Base-by-base conservation (phyloP, 30 jellyfish, hydroid and myxozoan genomes). In the Catostylus mosaicus region DNA sequence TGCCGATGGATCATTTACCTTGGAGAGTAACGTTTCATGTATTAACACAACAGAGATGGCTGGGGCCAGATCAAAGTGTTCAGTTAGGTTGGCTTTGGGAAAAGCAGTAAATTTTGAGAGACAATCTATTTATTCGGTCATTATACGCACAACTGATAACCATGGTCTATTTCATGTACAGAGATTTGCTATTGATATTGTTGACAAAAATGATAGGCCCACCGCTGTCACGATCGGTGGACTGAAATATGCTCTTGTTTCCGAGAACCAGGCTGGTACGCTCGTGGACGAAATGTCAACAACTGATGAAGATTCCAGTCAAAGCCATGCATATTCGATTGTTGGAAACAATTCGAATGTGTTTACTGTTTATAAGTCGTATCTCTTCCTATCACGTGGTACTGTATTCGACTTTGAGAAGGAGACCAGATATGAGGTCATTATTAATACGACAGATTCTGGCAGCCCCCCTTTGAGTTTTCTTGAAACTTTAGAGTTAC, bases 381-480 rank as follows among this genome's bases (percentile, higher is more conserved):
- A 56, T 72, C 88, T 71, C 14, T 74, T 36, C 83, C 36, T 67
- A 24, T 82, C 83, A 40, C 74, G 86, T 46, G 75, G 61, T 61
- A 56, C 86, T 20, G 74, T 80, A 36, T 70, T 80, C 51, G 80
- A 72, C 80, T 80, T 63, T 35, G 83, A 73, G 61, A 52, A 66
- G 37, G 59, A 80, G 33, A 64, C 83, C 0, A 48, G n/a, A 3
- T 79, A 71, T 32, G 22, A 16, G 45, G 74, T 80, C 60, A 66
- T 61, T 22, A 30, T 80, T 19, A 33, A 60, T 10, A 60, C 92
- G 7, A 72, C 82, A 12, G 98, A 93, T 70, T 54, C 86, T 38
- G 98, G 98, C 31, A 45, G 24, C 50, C 98, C 97, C 12, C 90
- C 84, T 1, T 22, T 84, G 96, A 88, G 89, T 48, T 33, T 93